A percentile compares a stretch with the other conserved stretches of the same genome.
These are phyloP conservation scores for Ischnus inquisitorius DNA, from an alignment of 2,888 invertebrate species.

Conservation along the genomic window DNA sequence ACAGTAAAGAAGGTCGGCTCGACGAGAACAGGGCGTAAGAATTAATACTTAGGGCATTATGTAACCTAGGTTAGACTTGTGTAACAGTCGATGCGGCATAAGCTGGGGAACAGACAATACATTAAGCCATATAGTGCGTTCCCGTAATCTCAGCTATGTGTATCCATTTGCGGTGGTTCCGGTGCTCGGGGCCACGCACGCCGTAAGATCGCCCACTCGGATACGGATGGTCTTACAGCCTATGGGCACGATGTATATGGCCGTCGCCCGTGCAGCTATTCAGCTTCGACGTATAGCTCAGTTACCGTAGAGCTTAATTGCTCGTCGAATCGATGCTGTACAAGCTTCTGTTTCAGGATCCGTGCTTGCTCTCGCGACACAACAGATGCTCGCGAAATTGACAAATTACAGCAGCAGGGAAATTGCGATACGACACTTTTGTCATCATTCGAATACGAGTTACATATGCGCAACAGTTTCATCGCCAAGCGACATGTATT, in stretches of 20 bases:
- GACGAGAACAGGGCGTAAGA: background rate
- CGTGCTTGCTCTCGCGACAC: background rate
- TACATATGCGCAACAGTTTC: too few species aligned
- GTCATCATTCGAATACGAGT: too few species aligned
- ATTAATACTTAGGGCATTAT: background rate
- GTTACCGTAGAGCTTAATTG: constrained; percentile 80
- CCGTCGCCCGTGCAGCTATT: constrained; percentile 51
- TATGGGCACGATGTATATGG: constrained; percentile 52
- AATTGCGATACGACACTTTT: too few species aligned
- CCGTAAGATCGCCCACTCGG: background rate
- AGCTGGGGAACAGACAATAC: constrained; percentile 74
- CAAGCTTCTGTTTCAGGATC: constrained; percentile 61
- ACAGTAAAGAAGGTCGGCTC: background rate
- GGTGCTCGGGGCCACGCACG: constrained; percentile 24
- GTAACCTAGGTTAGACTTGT: background rate
- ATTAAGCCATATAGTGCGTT: constrained; percentile 78
- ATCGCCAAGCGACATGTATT: too few species aligned
- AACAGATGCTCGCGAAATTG: constrained; percentile 1
- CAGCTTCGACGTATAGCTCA: constrained; percentile 55
- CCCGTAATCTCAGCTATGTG: constrained; percentile 84
- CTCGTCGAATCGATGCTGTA: constrained; percentile 81
- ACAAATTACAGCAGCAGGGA: background rate
- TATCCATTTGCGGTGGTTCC: constrained; percentile 82
- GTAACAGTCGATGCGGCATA: constrained; percentile 75
- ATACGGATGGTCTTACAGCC: constrained; percentile 52